These are phyloP conservation scores for Xestia xanthographa DNA, from an alignment of 2,888 invertebrate genomes.

Conservation along the genomic window DNA sequence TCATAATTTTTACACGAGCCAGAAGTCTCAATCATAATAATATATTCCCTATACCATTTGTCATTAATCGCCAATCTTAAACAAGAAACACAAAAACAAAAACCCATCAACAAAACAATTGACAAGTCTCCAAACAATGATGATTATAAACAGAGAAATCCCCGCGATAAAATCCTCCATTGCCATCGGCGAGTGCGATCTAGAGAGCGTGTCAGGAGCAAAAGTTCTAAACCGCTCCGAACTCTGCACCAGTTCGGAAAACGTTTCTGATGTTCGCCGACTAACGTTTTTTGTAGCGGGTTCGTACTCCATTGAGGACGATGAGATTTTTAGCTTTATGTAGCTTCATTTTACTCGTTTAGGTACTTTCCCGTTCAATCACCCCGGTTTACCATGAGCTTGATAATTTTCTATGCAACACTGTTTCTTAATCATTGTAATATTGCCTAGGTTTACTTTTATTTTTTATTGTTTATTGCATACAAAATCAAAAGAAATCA, in stretches of 20 bases:
- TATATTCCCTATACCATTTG: neutral
- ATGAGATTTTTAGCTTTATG: neutral
- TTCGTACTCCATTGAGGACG: conserved; percentile 27
- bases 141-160: conserved; percentile 45
- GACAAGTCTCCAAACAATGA: conserved; percentile 48
- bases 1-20: neutral
- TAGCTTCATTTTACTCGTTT: neutral
- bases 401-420: no score
- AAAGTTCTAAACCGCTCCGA: conserved; percentile 79
- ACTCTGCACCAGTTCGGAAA: conserved; percentile 76
- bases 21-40: neutral
- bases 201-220: conserved; percentile 75
- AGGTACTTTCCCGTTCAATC: neutral
- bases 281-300: conserved; percentile 71
- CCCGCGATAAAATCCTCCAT: conserved; percentile 36
- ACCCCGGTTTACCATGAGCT: neutral
- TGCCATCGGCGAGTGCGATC: conserved; percentile 63
- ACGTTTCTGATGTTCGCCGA: conserved; percentile 81
- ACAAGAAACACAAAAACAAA: conserved; percentile 33
- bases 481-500: no score
- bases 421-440: neutral
- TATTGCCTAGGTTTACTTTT: neutral
- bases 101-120: conserved; percentile 43
- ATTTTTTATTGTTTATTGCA: no score
- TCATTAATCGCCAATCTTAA: conserved; percentile 24